A percentile compares a stretch with the other conserved stretches of the same genome.
phyloP scores from a whole-genome alignment of 1,140 invertebrate genomes.

The Panulirus ornatus region DNA sequence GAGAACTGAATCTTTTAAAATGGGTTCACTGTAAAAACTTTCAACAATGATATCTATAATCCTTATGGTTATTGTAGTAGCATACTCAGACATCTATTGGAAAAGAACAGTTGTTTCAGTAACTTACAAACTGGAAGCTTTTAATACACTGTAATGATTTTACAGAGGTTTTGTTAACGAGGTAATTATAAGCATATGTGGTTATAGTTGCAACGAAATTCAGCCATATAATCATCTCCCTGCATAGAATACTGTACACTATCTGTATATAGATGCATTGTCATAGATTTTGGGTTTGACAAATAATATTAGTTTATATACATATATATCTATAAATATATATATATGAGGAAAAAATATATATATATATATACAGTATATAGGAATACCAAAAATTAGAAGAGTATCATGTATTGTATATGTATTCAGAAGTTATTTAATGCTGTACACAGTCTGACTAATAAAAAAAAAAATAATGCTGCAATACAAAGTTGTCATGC shows the following conservation, averaged over 20 bases:
- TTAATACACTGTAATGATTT: neutral
- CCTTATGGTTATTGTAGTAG: neutral
- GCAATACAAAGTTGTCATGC: neutral
- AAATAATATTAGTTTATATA: neutral
- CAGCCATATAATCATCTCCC: neutral
- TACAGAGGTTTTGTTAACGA: neutral
- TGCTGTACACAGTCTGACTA: slow-evolving; percentile 6
- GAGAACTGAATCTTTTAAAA: slow-evolving; percentile 6
- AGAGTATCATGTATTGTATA: slow-evolving; percentile 48
- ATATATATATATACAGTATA: slow-evolving; percentile 1
- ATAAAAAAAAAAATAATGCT: slow-evolving; percentile 28
- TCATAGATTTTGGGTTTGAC: slow-evolving; percentile 6
- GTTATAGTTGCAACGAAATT: slow-evolving; percentile 9
- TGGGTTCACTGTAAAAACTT: neutral
- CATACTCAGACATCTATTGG: neutral
- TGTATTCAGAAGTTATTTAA: slow-evolving; percentile 18
- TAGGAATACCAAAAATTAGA: neutral
- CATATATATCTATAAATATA: neutral
- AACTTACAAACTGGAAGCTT: neutral
- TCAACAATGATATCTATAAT: neutral
- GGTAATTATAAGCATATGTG: neutral
- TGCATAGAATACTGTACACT: slow-evolving; percentile 39
- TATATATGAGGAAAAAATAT: neutral
- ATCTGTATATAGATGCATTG: slow-evolving; percentile 39
- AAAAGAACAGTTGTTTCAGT: neutral